Evolutionary conservation across 1,140 invertebrate genomes (phyloP), one percentile per base, ranked within the genome.

Genomic region (Tetramorium parvispinum): DNA sequence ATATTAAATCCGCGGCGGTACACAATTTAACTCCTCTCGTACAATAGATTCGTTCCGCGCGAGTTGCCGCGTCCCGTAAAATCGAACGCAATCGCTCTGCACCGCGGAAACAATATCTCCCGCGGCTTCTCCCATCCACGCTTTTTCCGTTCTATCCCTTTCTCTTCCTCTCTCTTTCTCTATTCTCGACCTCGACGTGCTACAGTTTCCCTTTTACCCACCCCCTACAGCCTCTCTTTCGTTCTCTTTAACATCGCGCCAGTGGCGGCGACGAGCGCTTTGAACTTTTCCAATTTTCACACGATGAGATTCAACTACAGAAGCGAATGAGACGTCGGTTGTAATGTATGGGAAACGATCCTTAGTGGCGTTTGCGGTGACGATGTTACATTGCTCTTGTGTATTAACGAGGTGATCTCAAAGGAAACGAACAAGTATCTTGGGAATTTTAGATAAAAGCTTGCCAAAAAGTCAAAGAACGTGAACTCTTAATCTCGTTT

Each of bases 241-340:
- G 43, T 85, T 87, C 81, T 63, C 87, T 63, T 59, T 57, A 63
- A 85, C 55, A 81, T 86, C 85, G 59, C 51, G 79, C 83, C 81
- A 68, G 46, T 66, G 43, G 46, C 40, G 77, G 40, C 68, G 49
- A 70, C 77, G 77, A 79, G 79, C 53, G 79, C 89, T 91, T 91
- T 91, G 89, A 91, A 91, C 89, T 91, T 91, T 91, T 91, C 86
- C 89, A 91, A 91, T 91, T 91, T 91, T 90, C 89, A 65, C 75
- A 16, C 89, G 88, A 88, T 87, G 89, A 88, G 89, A 89, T 86
- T 86, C 86, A 87, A 63, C 49, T 61, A 59, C 82, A 55, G 73
- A 65, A 77, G 78, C 68, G 78, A 81, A 68, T 77, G 81, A 85
- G 83, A 81, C 85, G 83, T 86, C 75, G 75, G 27, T 68, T 85